Base-by-base conservation (phyloP, 2,888 invertebrate species). In the Rotaria macrura region DNA sequence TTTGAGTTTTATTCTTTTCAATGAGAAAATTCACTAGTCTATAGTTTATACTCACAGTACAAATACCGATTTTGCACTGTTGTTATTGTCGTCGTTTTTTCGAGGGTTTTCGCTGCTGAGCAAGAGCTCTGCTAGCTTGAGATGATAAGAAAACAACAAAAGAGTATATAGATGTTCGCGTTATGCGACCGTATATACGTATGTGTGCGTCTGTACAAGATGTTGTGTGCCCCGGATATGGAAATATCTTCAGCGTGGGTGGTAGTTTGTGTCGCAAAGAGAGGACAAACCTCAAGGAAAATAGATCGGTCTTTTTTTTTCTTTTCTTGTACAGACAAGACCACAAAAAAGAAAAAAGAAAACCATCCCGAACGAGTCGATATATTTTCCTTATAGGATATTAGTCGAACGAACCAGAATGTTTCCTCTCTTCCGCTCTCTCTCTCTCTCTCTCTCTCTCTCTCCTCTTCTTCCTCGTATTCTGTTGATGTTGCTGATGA, bases 281-380 rank as follows among this genome's bases (percentile, higher is more conserved):
- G 34, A 65, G 65, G 65, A 65, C 34, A 65, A 34, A 65, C 65
- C 65, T 65, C 65, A 65, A 65, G 65, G 65, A 65, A 65, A 65
- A 34, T 49, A 49, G 49, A 49, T 49, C 49, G 49, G 12, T 49
- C 17, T 49, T 49, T 14, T 14, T 17, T 17, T 65, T 65, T 65
- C 52, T 65, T 65, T 34, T 38, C 34, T 65, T 65, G 34, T 65
- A 65, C 65, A 65, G 34, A 65, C 34, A 65, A 34, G 65, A 65
- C 65, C 29, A 65, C 17, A 65, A 65, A 17, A 65, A 65, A 20
- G 65, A 65, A 65, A 20, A 29, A 34, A 14, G 20, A 38, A 65
- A 34, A 7, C 34, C 17, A 65, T 65, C 17, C 65, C 20, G 34
- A 65, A 34, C 38, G 65, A 65, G 65, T 65, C 34, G 65, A 65